Base-by-base conservation (phyloP, 1,140 invertebrate genomes). In the Cyclina sinensis region DNA sequence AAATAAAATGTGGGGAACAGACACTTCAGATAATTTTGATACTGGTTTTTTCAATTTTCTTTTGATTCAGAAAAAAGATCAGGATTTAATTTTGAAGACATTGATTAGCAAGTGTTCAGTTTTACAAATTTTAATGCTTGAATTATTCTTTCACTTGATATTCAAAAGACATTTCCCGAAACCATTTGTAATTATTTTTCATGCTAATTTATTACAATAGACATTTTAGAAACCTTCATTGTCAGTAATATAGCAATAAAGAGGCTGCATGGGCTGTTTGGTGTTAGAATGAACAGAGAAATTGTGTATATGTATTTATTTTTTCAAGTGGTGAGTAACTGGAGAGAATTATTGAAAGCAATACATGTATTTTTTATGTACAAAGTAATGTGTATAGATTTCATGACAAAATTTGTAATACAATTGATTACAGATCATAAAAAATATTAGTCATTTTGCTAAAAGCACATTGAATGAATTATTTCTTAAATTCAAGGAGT, bases 221-320 rank as follows among this genome's bases (percentile, higher is more conserved):
- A 62, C n/a, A 24, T 62, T 62, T 3, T 27, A 27, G 27, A 27
- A 24, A 21, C 27, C 21, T 27, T 62, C 57, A 62, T 62, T 62
- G 57, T n/a, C 57, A 62, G 57, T 62, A 27, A 27, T 62, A 21
- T n/a, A 62, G 57, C 57, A 62, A 62, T 62, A 62, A 2, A 27
- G 57, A 27, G 24, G 27, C 21, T 3, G 24, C 27, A n/a, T 62
- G 57, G 24, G 9, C 7, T 62, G 57, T 62, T 27, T 9, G 24
- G 57, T n/a, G 9, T 27, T 27, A 11, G 57, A 27, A 62, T 27
- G 14, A 24, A 37, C 65, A 39, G 32, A 70, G 27, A 39, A 65
- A n/a, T 37, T 48, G 73, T 46, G 73, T 51, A 51, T 48, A 30
- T 48, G 73, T 76, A 76, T 76, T 76, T 76, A 76, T 76, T 76